Base-by-base conservation (phyloP, 2,113 vertebrate species). In the Stegostoma tigrinum region DNA sequence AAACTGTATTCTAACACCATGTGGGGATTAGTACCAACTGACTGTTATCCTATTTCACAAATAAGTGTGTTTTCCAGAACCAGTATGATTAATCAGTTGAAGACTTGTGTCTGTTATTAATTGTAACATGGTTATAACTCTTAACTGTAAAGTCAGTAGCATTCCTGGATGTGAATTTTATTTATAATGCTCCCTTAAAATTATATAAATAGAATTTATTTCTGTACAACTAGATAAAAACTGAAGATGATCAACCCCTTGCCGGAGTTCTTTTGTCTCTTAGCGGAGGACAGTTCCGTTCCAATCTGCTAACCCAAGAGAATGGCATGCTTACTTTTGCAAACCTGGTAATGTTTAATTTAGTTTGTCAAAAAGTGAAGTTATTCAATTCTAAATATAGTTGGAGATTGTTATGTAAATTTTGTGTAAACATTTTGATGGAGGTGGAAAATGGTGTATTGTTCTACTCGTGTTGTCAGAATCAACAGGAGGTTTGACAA, bases 241-340 rank as follows among this genome's bases (percentile, higher is more conserved):
- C 99, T 0, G 99, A 99, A 96, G 98, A 99, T 2, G 98, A 98
- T 27, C 97, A 98, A 93, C 98, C 99, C 27, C 98, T 99, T 19
- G 98, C 99, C 0, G 99, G 99, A 30, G 99, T 99, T 86, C 99
- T 99, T 17, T 85, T 99, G 83, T 99, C 99, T 90, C 98, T 99
- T 96, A 99, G 99, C 0, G 99, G 99, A 30, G 99, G 98, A 0
- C 96, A 98, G 95, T 99, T 99, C 96, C 98, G 99, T 12, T 99
- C 99, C 96, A 99, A 99, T 97, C 98, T 99, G 95, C 96, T 99
- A 96, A 99, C 99, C 0, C 99, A 99, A 96, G 99, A 99, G 89
- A 98, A 98, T 0, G 99, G 99, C 95, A 97, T 99, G 96, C 98
- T 99, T 96, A 99, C 98, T 0, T 99, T 99, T 64, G 98, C 98